These are phyloP conservation scores for Amphiduros pacificus DNA, from an alignment of 2,888 invertebrate genomes.

Conservation along the genomic window DNA sequence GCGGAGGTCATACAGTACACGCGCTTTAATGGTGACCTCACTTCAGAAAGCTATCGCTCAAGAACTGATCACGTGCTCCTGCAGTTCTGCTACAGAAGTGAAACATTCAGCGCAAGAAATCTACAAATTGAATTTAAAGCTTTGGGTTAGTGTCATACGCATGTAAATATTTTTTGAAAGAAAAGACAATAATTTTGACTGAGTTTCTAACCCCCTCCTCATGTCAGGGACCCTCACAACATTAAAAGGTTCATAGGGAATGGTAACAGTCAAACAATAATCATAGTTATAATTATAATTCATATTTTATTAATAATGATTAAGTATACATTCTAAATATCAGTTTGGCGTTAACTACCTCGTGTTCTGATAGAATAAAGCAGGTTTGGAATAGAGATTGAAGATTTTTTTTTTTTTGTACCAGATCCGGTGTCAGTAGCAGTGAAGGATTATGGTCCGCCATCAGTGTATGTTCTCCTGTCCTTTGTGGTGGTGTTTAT, in stretches of 20 bases:
- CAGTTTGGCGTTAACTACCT: too few relatives aligned
- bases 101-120: slow-evolving; percentile 23
- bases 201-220: background rate
- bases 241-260: too few relatives aligned
- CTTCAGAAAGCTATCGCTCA: slow-evolving; percentile 9
- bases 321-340: too few relatives aligned
- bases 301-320: too few relatives aligned
- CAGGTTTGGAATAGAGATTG: background rate
- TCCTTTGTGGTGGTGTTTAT: slow-evolving; percentile 14
- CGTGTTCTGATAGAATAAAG: too few relatives aligned
- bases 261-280: too few relatives aligned
- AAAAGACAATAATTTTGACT: background rate
- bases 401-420: background rate
- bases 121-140: slow-evolving; percentile 17
- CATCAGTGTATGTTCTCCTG: slow-evolving; percentile 19
- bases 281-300: too few relatives aligned
- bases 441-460: slow-evolving; percentile 11
- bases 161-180: background rate
- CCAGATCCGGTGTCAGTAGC: background rate
- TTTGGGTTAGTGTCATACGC: slow-evolving; percentile 11
- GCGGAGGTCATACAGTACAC: slow-evolving; percentile 2
- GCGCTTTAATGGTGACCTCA: slow-evolving; percentile 16
- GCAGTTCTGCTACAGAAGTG: slow-evolving; percentile 24
- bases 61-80: slow-evolving; percentile 13
- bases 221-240: too few relatives aligned